Evolutionary conservation across 2,888 invertebrate genomes (phyloP).

Genomic region (Pogonocherus hispidulus): DNA sequence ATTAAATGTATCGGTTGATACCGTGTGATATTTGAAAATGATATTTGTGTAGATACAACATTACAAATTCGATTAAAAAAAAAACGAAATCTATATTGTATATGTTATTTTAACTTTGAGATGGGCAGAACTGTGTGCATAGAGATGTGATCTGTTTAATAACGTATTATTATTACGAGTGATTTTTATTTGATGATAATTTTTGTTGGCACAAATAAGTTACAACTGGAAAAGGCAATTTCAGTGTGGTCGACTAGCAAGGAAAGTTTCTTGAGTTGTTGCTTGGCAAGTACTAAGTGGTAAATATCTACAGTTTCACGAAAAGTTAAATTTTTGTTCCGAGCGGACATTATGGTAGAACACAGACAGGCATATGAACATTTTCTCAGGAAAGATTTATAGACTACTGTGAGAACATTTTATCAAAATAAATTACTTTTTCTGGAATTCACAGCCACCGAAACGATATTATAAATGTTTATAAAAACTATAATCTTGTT

Average conservation of each 20-base stretch:
- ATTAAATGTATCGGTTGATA: no score
- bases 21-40: no score
- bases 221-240: conserved; percentile 18
- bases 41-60: no score
- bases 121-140: no score
- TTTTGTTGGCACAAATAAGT: conserved; percentile 3
- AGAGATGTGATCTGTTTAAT: no score
- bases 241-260: conserved; percentile 26
- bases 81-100: no score
- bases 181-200: no score
- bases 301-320: conserved; percentile 35
- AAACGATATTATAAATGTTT: conserved; percentile 26
- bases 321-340: conserved; percentile 51
- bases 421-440: conserved; percentile 55
- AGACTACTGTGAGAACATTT: conserved; percentile 52
- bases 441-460: conserved; percentile 44
- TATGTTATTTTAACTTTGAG: no score
- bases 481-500: conserved; percentile 30
- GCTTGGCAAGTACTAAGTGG: conserved; percentile 22
- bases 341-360: conserved; percentile 47
- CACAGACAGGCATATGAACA: conserved; percentile 47
- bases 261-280: conserved; percentile 26
- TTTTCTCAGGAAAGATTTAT: conserved; percentile 54
- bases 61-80: no score
- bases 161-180: no score